Evolutionary conservation across 1,140 invertebrate species (phyloP), one percentile per base, ranked within the genome.

Genomic region (Drosophila carrolli): DNA sequence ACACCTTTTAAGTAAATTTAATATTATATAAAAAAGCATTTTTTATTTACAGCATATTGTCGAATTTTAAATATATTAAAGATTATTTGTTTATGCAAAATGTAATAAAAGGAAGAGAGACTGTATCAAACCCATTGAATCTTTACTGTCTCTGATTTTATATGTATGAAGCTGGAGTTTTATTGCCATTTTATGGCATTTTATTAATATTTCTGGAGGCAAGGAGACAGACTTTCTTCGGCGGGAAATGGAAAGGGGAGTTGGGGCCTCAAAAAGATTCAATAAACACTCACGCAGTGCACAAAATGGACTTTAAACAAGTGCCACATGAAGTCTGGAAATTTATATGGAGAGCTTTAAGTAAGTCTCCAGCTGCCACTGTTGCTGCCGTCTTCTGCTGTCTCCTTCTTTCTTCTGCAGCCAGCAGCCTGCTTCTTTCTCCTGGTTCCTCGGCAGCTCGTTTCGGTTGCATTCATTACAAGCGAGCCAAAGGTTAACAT

Each of bases 401-500:
- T 56, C 59, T 41, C 67, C 56, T 58, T 41, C 44, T 35, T 47
- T 35, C 59, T 59, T 35, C 19, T 23, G 32, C 46, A 32, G 13
- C 19, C 19, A 16, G 32, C 46, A 32, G 13, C 19, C 41, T 50
- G 38, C 27, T 46, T 41, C 54, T 47, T 63, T 46, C 40, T 58
- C 74, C 78, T 70, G 57, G 29, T 41, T 44, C 66, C 63, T 54
- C 35, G 44, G 60, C 62, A 44, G 71, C 80, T 58, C 58, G 70
- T 59, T 62, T 81, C 82, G 70, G 83, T 79, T 86, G 83, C 83
- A 88, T 88, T 88, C 83, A 88, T 88, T 88, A 88, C 83, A 88
- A 88, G 83, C 84, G 76, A 88, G 83, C 66, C 83, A 88, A 88
- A 88, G 83, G 83, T 88, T 88, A 88, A 88, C 83, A 88, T 88